Percentiles rank a stretch among this genome's conserved stretches.
Evolutionary conservation across 1,140 invertebrate genomes (phyloP).

Genomic region (Ceratina australensis): DNA sequence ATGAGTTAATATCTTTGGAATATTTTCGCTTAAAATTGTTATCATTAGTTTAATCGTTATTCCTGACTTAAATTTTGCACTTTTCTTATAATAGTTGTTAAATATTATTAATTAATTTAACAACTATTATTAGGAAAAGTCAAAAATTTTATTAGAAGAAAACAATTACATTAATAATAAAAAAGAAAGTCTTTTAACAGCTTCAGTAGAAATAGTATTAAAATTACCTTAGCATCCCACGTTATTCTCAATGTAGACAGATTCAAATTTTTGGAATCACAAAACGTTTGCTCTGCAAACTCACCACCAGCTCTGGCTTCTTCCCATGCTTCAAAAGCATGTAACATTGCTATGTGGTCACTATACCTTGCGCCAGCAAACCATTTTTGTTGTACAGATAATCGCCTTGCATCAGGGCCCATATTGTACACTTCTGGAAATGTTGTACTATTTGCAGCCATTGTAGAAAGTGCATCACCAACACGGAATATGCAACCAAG

Average conservation of each 20-base stretch:
- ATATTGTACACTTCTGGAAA: constrained; percentile 94
- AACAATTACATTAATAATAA: no score
- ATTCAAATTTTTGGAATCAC: constrained; percentile 94
- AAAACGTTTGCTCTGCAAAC: constrained; percentile 90
- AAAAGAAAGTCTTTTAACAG: no score
- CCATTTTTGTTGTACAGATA: constrained; percentile 88
- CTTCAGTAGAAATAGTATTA: no score
- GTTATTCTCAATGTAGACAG: constrained; percentile 93
- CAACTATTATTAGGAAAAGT: no score
- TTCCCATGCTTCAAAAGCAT: constrained; percentile 95
- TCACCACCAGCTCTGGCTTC: constrained; percentile 88
- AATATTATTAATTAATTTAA: no score
- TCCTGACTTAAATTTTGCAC: no score
- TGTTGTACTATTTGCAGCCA: constrained; percentile 95
- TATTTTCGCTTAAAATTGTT: no score
- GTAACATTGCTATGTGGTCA: constrained; percentile 97
- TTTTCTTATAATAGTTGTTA: no score
- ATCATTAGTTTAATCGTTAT: no score
- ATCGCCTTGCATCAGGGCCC: constrained; percentile 81
- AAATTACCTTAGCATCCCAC: constrained; percentile 92
- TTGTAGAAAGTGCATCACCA: constrained; percentile 93
- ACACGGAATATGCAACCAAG: constrained; percentile 91
- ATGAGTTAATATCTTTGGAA: no score
- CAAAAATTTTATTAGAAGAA: background rate
- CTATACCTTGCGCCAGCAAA: constrained; percentile 93